Conservation (phyloP, 2,113 vertebrate genomes). For the Fukomys damarensis region DNA sequence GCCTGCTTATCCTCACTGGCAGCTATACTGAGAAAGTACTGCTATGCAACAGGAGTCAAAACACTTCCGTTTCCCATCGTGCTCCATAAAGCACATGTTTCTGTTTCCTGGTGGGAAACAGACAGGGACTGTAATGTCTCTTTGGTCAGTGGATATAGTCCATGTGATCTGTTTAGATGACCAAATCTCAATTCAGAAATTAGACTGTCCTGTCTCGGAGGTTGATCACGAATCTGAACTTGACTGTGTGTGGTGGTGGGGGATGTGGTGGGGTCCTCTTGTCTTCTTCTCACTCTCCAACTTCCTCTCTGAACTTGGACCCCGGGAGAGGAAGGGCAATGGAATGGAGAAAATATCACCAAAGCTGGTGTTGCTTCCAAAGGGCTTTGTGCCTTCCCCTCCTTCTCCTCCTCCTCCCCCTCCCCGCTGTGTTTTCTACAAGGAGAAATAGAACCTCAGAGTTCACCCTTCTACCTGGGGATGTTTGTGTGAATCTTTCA, state of each 20-base stretch:
- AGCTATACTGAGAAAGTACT: not conserved
- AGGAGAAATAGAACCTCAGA: not conserved
- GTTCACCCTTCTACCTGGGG: not conserved
- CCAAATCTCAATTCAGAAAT: not conserved
- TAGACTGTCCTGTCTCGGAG: not conserved
- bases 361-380: not conserved
- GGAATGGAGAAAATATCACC: not conserved
- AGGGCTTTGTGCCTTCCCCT: not conserved
- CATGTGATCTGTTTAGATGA: not conserved
- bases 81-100: not conserved
- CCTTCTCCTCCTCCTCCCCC: not conserved
- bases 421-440: not conserved
- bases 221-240: not conserved
- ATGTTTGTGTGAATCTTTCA: not conserved
- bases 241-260: not conserved
- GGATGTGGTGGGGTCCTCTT: not conserved
- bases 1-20: not conserved
- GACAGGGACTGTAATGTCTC: not conserved
- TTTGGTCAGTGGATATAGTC: not conserved
- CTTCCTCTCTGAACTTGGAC: not conserved
- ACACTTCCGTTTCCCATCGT: not conserved
- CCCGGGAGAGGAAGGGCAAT: not conserved
- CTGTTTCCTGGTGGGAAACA: not conserved
- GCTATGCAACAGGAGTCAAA: not conserved
- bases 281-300: not conserved